Conservation (phyloP, 2,113 vertebrate species). For the Cephalopterus ornatus region DNA sequence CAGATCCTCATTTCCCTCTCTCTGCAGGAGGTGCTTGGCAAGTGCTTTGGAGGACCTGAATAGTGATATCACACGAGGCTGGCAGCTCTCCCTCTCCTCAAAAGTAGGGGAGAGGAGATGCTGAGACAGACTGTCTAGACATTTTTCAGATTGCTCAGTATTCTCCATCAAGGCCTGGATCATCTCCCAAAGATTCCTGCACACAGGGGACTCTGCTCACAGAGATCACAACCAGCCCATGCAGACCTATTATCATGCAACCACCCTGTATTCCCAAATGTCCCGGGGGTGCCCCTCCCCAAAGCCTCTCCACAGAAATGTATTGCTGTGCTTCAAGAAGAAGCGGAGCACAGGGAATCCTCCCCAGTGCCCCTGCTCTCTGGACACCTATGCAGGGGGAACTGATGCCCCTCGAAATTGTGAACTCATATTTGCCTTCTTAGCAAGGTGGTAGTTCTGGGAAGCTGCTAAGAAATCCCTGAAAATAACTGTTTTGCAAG, state of each 20-base stretch:
- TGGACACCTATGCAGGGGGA: background rate
- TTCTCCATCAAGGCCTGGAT: conserved; percentile 62
- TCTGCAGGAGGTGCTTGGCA: conserved; percentile 63
- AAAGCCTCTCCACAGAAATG: background rate
- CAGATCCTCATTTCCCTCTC: conserved; percentile 36
- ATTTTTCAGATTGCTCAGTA: conserved; percentile 66
- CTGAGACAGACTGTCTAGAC: conserved; percentile 71
- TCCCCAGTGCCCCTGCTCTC: background rate
- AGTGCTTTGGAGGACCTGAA: conserved; percentile 52
- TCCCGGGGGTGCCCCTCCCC: background rate
- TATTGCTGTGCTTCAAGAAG: background rate
- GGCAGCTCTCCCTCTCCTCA: conserved; percentile 57
- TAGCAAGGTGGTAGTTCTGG: background rate
- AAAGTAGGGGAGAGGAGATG: conserved; percentile 46
- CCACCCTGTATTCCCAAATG: background rate
- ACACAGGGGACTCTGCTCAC: conserved; percentile 31
- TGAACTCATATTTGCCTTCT: background rate
- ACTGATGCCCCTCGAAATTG: background rate
- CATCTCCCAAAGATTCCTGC: conserved; percentile 64
- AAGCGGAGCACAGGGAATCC: background rate
- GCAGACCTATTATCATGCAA: background rate
- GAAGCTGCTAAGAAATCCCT: background rate
- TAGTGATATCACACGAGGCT: conserved; percentile 55
- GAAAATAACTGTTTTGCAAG: background rate
- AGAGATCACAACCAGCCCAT: background rate